phyloP scores from a whole-genome alignment of 2,113 vertebrate species.

The Ophthalmolycus amberensis region DNA sequence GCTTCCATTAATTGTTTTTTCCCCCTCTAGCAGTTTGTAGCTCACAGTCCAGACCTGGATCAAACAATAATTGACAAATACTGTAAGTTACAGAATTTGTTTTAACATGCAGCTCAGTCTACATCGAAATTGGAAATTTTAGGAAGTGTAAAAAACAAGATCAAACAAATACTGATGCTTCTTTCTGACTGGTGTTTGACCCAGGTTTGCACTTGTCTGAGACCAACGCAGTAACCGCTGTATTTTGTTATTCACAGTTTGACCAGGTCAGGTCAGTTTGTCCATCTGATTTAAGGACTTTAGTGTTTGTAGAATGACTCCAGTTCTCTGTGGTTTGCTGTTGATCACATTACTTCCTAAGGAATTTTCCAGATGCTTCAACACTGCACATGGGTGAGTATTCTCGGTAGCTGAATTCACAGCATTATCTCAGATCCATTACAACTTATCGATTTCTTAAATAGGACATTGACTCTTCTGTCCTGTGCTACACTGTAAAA shows the following conservation, averaged over 20 bases:
- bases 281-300: constrained; percentile 52
- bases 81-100: constrained; percentile 33
- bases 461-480: background rate
- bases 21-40: constrained; percentile 20
- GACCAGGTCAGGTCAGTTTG: constrained; percentile 42
- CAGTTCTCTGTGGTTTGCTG: constrained; percentile 71
- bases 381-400: constrained; percentile 81
- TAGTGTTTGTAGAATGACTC: constrained; percentile 59
- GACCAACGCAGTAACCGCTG: background rate
- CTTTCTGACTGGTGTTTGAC: background rate
- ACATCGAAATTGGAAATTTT: background rate
- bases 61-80: constrained; percentile 41
- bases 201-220: constrained; percentile 3
- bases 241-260: constrained; percentile 51
- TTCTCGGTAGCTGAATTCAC: constrained; percentile 60
- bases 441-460: background rate
- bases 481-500: background rate
- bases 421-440: constrained; percentile 20
- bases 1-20: constrained; percentile 1
- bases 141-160: background rate
- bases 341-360: constrained; percentile 75
- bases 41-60: constrained; percentile 43
- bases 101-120: background rate
- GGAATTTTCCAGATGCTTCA: constrained; percentile 69
- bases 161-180: background rate